Base-by-base conservation (phyloP, 2,888 invertebrate genomes). In the Drosophila fulvimacula region DNA sequence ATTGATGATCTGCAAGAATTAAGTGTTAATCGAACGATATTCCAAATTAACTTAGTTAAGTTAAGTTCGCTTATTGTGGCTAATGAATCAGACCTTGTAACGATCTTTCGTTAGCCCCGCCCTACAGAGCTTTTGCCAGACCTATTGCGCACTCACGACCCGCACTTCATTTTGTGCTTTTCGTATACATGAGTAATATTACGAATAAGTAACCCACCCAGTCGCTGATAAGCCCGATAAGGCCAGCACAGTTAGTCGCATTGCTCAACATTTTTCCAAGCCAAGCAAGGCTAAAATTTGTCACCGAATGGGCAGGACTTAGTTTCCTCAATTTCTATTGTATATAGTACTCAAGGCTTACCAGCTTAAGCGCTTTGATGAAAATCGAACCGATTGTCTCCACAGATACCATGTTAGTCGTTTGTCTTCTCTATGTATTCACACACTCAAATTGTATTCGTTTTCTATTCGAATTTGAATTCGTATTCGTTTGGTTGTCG, bases 301-400 rank as follows among this genome's bases (percentile, higher is more conserved):
- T 48, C 17, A 48, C 17, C 11, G 17, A 17, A 1, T 7, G 13
- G 19, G 0, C 30, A 48, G 48, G 48, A 48, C 13, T 32, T 19
- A 1, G 17, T 13, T 32, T 5, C 4, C 3, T 6, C n/a, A n/a
- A n/a, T 27, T 30, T 7, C 7, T 44, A 44, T 21, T 15, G 21
- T 13, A 11, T 32, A 7, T 32, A 0, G 19, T 11, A n/a, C 0
- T 10, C 70, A 11, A 38, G 38, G 79, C 91, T 64, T 93, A 97
- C 97, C 94, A 97, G 93, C 94, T 97, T 97, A 65, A 97, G 93
- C 67, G 95, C 93, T 94, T 97, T 97, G 89, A 97, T 94, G 92
- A 96, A 95, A 69, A 97, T 95, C 64, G 96, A 95, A 75, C 95
- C 97, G 82, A 97, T 95, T 49, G 96, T 96, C 92, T 96, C 95